Evolutionary conservation across 2,888 invertebrate species (phyloP).

Genomic region (Lasius platythorax): DNA sequence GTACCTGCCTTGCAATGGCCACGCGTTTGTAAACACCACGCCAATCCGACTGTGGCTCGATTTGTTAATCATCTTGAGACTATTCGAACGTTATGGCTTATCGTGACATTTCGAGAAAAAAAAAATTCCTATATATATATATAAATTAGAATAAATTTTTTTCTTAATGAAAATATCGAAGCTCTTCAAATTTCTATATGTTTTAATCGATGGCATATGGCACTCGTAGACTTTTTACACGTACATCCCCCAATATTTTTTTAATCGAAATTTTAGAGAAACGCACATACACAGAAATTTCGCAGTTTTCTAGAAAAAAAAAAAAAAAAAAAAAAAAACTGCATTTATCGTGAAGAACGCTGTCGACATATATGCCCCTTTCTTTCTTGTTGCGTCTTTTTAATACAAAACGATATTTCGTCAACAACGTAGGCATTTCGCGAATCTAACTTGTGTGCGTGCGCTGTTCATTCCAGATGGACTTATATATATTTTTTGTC

Average conservation of each 20-base stretch:
- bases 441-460: neutral
- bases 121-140: neutral
- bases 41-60: neutral
- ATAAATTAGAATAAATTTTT: neutral
- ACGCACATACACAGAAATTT: neutral
- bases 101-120: neutral
- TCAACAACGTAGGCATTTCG: neutral
- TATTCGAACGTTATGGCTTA: neutral
- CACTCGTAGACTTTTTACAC: neutral
- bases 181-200: neutral
- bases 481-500: neutral
- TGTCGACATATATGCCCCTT: neutral
- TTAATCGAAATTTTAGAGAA: neutral
- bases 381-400: neutral
- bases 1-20: conserved; percentile 45
- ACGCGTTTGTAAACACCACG: conserved; percentile 45
- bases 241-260: neutral
- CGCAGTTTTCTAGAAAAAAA: neutral
- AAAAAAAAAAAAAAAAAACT: neutral
- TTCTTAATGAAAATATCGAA: neutral
- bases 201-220: neutral
- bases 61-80: neutral
- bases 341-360: neutral
- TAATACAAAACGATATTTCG: neutral
- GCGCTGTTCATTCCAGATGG: neutral